Evolutionary conservation across 2,888 invertebrate genomes (phyloP), one percentile per base, ranked within the genome.

Genomic region (Lasioglossum pauxillum): DNA sequence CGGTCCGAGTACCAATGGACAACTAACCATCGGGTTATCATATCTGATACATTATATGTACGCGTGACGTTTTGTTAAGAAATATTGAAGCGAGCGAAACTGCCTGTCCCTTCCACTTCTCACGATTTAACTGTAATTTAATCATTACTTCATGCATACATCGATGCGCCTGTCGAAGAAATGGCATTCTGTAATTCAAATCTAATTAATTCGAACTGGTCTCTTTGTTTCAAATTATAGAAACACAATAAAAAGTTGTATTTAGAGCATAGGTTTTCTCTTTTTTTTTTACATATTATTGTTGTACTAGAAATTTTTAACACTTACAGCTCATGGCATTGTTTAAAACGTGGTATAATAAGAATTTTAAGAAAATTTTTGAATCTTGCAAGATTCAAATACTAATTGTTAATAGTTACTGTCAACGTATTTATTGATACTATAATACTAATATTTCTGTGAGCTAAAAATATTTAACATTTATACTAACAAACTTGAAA

Each of bases 1-100:
- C 14, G 2, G 10, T 41, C 31, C 41, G 64, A 73, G 64, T 23
- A 84, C 57, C 84, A 83, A 31, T 27, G 46, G 38, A 60, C 67
- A 38, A 79, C 79, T 85, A 75, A 41, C 73, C 73, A 64, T 27
- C 57, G 72, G 84, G 75, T 85, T 83, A 85, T 85, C 85, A 79
- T 53, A 14, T 49, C 16, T 44, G 72, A 79, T 83, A 67, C 10
- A 49, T 53, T 72, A 53, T 23, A 38, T 67, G 16, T 53, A 7
- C 49, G 53, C 23, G 60, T 60, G 75, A 64, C 35, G 75, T 67
- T 84, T 75, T 72, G 44, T 73, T 46, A 44, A 75, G n/a, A 75
- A 57, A 35, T 84, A 69, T 57, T 41, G 53, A 41, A 12, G 49
- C 14, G 67, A 75, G 31, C 67, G 57, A 57, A 84, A 53, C n/a